phyloP scores from a whole-genome alignment of 2,113 vertebrate genomes.

The Chamaetylas fuelleborni region DNA sequence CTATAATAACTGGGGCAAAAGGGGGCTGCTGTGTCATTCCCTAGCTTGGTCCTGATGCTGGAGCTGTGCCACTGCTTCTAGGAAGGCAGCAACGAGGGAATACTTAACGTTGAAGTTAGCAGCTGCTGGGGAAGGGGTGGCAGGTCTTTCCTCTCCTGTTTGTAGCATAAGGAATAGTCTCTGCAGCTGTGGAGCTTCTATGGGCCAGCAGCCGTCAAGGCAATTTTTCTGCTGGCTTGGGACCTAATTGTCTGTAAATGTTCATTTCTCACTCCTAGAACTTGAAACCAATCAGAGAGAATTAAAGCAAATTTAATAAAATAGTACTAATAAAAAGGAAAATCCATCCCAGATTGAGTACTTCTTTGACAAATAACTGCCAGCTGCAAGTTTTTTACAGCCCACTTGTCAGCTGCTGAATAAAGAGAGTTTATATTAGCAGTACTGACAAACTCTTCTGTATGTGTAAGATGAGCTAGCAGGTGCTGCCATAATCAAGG shows the following conservation, averaged over 20 bases:
- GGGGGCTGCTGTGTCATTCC: slow-evolving; percentile 14
- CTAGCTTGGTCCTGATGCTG: neutral
- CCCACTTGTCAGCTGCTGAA: slow-evolving; percentile 37
- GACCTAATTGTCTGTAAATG: slow-evolving; percentile 66
- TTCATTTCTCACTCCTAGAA: slow-evolving; percentile 37
- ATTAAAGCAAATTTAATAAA: slow-evolving; percentile 63
- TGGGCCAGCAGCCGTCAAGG: slow-evolving; percentile 46
- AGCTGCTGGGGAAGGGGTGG: slow-evolving; percentile 43
- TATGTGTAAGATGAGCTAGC: slow-evolving; percentile 34
- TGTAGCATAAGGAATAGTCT: slow-evolving; percentile 12
- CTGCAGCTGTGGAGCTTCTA: slow-evolving; percentile 37
- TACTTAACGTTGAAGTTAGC: slow-evolving; percentile 24
- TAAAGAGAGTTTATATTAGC: slow-evolving; percentile 32
- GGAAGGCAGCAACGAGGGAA: slow-evolving; percentile 30
- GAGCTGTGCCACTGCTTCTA: slow-evolving; percentile 20
- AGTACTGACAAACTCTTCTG: slow-evolving; percentile 28
- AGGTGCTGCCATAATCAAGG: slow-evolving; percentile 53
- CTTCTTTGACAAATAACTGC: slow-evolving; percentile 47
- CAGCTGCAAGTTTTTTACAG: slow-evolving; percentile 55
- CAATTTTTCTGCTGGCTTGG: slow-evolving; percentile 52
- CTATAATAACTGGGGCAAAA: neutral
- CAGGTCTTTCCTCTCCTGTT: slow-evolving; percentile 21
- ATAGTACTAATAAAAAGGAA: slow-evolving; percentile 50
- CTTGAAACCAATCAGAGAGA: slow-evolving; percentile 52
- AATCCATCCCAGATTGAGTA: slow-evolving; percentile 17